phyloP scores from a whole-genome alignment of 2,888 invertebrate species.

The Drosophila vallismaia region DNA sequence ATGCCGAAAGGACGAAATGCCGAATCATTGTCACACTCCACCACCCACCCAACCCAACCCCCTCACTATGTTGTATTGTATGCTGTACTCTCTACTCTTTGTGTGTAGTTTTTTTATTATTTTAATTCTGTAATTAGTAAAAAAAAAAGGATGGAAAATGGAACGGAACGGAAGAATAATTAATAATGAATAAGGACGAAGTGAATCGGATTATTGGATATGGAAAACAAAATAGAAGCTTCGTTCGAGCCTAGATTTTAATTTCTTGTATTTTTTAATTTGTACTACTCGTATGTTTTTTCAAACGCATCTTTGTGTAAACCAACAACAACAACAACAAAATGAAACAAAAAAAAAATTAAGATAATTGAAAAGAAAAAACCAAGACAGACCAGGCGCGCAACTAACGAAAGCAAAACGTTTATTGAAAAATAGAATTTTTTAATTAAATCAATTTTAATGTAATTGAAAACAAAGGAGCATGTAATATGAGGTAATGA shows the following conservation, averaged over 20 bases:
- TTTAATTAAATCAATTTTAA: slow-evolving; percentile 61
- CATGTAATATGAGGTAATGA: slow-evolving; percentile 10
- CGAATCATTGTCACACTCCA: slow-evolving; percentile 22
- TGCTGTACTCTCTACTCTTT: slow-evolving; percentile 55
- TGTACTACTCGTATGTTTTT: slow-evolving; percentile 54
- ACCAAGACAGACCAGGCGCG: slow-evolving; percentile 7
- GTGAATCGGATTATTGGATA: slow-evolving; percentile 4
- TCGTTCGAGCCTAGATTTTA: slow-evolving; percentile 55
- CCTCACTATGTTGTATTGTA: slow-evolving; percentile 52
- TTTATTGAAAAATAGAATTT: slow-evolving; percentile 56
- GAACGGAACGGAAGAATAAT: no score
- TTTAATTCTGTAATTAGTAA: slow-evolving; percentile 76
- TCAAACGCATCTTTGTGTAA: slow-evolving; percentile 42
- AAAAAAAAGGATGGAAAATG: slow-evolving; percentile 42
- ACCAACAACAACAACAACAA: slow-evolving; percentile 20
- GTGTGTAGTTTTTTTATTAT: slow-evolving; percentile 58
- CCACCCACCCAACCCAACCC: background rate
- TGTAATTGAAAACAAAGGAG: slow-evolving; percentile 40
- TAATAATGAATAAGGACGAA: background rate
- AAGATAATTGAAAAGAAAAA: slow-evolving; percentile 14
- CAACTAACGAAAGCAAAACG: slow-evolving; percentile 30
- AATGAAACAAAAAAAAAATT: slow-evolving; percentile 20
- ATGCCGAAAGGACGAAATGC: slow-evolving; percentile 3
- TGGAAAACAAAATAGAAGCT: background rate
- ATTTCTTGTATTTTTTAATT: slow-evolving; percentile 55